phyloP scores from a whole-genome alignment of 2,888 invertebrate species.

The Steinernema scapterisci region DNA sequence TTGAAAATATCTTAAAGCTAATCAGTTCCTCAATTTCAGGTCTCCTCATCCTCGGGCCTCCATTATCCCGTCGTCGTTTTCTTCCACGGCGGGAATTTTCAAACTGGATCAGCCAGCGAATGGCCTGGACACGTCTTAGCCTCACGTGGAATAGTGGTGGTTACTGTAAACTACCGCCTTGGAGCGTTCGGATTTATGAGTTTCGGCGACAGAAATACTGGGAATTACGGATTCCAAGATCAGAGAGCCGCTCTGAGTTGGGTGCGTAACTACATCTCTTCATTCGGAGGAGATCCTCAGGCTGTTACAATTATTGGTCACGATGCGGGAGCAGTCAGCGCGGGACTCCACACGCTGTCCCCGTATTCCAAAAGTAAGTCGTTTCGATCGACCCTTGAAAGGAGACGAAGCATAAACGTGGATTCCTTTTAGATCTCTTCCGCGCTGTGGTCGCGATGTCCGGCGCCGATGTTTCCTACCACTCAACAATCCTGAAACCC shows the following conservation, averaged over 20 bases:
- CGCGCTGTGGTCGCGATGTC: conserved; percentile 63
- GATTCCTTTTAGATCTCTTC: conserved; percentile 57
- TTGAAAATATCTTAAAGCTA: neutral
- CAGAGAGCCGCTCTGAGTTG: conserved; percentile 70
- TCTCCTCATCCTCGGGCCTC: conserved; percentile 48
- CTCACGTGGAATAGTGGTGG: conserved; percentile 71
- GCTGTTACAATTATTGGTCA: conserved; percentile 83
- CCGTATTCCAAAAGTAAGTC: conserved; percentile 63
- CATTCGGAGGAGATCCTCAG: conserved; percentile 81
- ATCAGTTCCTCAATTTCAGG: conserved; percentile 42
- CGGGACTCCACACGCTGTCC: conserved; percentile 70
- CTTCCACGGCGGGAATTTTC: conserved; percentile 72
- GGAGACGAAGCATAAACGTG: conserved; percentile 12
- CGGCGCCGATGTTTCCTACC: conserved; percentile 67
- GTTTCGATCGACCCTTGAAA: too few relatives aligned
- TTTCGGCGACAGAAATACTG: conserved; percentile 71
- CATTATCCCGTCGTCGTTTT: conserved; percentile 72
- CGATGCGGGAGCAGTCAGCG: conserved; percentile 74
- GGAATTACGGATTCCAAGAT: conserved; percentile 72
- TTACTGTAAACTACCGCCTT: conserved; percentile 72
- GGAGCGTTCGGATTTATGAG: conserved; percentile 72
- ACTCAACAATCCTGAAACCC: conserved; percentile 65
- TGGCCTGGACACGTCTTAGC: conserved; percentile 69
- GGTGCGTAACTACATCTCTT: conserved; percentile 76
- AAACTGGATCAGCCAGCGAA: conserved; percentile 68